Evolutionary conservation across 2,113 vertebrate genomes (phyloP).

Genomic region (Sclerurus mexicanus): DNA sequence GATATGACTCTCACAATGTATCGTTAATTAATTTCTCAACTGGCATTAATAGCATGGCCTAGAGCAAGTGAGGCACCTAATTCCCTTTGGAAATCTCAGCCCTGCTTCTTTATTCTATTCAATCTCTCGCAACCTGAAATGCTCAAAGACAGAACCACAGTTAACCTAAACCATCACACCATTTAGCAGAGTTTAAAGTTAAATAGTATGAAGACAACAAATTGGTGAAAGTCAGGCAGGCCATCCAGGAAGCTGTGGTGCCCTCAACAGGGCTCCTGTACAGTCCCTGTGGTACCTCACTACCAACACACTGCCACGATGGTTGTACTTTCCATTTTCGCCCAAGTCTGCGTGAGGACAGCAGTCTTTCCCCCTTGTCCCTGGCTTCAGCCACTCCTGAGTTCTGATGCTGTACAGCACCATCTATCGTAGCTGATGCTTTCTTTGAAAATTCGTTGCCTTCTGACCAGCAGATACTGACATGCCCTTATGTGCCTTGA

Average conservation of each 20-base stretch:
- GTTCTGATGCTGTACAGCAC: not conserved
- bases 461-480: not conserved
- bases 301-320: accelerated
- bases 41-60: not conserved
- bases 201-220: not conserved
- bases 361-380: not conserved
- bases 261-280: not conserved
- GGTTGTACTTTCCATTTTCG: not conserved
- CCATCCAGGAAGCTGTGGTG: accelerated
- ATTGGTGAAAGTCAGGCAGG: not conserved
- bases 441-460: not conserved
- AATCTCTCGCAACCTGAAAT: not conserved
- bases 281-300: not conserved
- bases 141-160: not conserved
- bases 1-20: not conserved
- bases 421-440: accelerated
- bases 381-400: not conserved
- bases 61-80: not conserved
- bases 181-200: not conserved
- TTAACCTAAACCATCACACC: not conserved
- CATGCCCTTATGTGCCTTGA: not conserved
- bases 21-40: conserved; percentile 15
- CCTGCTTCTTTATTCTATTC: not conserved
- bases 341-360: not conserved
- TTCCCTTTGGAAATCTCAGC: not conserved